Percentiles rank a stretch among this genome's conserved stretches.
Evolutionary conservation across 2,113 vertebrate species (phyloP).

Genomic region (Rhombomys opimus): DNA sequence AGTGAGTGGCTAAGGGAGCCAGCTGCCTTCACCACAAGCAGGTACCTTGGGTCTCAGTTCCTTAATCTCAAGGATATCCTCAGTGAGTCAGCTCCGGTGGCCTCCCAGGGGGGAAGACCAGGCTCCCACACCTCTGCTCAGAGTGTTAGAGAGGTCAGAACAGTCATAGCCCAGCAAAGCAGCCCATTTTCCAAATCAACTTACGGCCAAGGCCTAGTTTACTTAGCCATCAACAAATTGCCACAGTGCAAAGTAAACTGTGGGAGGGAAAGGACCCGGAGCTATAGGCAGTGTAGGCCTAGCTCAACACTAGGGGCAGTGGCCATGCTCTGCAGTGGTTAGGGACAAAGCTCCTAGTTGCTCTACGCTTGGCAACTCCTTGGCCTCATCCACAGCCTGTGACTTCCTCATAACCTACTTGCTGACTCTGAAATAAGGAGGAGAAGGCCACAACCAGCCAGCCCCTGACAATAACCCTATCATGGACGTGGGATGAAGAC

Average conservation of each 20-base stretch:
- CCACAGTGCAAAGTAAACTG: neutral
- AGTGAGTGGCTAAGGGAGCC: conserved; percentile 27
- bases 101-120: conserved; percentile 7
- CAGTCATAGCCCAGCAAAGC: neutral
- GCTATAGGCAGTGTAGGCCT: too few relatives aligned
- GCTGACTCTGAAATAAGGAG: neutral
- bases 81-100: conserved; percentile 64
- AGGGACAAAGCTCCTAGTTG: neutral
- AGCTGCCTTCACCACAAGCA: conserved; percentile 56
- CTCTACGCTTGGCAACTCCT: neutral
- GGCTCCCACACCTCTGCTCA: neutral
- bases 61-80: conserved; percentile 73
- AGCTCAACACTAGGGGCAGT: neutral
- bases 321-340: fast-evolving
- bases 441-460: neutral
- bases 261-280: neutral
- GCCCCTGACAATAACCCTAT: neutral
- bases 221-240: fast-evolving
- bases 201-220: fast-evolving
- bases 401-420: neutral
- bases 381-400: fast-evolving
- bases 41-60: conserved; percentile 40
- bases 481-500: neutral
- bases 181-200: neutral
- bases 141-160: neutral